phyloP scores from a whole-genome alignment of 2,888 invertebrate species.

The Scaeva pyrastri region DNA sequence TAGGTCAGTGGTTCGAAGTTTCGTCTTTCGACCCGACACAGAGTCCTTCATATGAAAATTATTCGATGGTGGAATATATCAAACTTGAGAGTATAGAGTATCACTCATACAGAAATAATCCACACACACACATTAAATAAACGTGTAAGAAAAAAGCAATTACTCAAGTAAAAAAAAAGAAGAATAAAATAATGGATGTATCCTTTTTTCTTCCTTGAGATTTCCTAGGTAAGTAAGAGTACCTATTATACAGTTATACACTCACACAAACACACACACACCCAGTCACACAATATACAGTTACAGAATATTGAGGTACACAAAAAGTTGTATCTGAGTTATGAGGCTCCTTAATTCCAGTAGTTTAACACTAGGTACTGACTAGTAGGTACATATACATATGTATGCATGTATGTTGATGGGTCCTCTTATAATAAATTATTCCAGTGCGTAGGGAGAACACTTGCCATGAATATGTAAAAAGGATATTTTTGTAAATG shows the following conservation, averaged over 20 bases:
- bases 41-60: not conserved
- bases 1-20: conserved; percentile 30
- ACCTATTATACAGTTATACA: too few species aligned
- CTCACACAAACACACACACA: too few species aligned
- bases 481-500: not conserved
- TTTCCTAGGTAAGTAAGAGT: not conserved
- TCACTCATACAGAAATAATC: not conserved
- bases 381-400: not conserved
- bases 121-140: conserved; percentile 1
- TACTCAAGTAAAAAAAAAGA: conserved; percentile 43
- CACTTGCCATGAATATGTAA: not conserved
- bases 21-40: not conserved
- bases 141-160: conserved; percentile 45
- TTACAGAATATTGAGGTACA: conserved; percentile 37
- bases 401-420: not conserved
- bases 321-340: conserved; percentile 30
- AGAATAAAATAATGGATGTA: conserved; percentile 27
- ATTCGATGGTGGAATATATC: not conserved
- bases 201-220: conserved; percentile 29
- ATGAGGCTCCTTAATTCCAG: conserved; percentile 11
- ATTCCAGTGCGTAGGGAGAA: conserved; percentile 26
- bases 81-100: not conserved
- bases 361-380: not conserved
- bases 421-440: conserved; percentile 28
- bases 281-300: conserved; percentile 9